phyloP scores from a whole-genome alignment of 2,113 vertebrate species.

The Oryzias woworae region DNA sequence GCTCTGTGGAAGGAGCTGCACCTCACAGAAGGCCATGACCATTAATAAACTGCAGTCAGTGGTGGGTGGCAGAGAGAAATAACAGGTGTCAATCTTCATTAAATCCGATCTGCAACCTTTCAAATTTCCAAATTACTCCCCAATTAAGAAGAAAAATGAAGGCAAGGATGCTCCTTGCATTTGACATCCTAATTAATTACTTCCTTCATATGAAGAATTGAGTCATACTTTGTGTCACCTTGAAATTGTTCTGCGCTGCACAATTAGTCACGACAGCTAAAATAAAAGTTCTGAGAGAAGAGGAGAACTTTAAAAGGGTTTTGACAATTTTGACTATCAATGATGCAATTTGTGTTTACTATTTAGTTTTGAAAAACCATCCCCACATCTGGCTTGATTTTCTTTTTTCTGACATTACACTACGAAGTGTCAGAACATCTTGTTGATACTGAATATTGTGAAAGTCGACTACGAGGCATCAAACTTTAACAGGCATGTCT shows the following conservation, averaged over 20 bases:
- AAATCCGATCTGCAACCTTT: slow-evolving; percentile 65
- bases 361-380: slow-evolving; percentile 7
- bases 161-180: slow-evolving; percentile 61
- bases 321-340: slow-evolving; percentile 10
- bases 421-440: background rate
- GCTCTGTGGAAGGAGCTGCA: slow-evolving; percentile 25
- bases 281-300: slow-evolving; percentile 37
- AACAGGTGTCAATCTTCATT: slow-evolving; percentile 79
- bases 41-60: slow-evolving; percentile 49
- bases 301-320: slow-evolving; percentile 1
- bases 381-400: slow-evolving; percentile 1
- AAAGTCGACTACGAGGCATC: slow-evolving; percentile 18
- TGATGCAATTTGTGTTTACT: background rate
- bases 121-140: slow-evolving; percentile 74
- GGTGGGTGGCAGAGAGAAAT: slow-evolving; percentile 51
- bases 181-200: slow-evolving; percentile 79
- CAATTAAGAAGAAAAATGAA: slow-evolving; percentile 77
- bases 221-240: slow-evolving; percentile 70
- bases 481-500: slow-evolving; percentile 37
- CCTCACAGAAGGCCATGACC: slow-evolving; percentile 54
- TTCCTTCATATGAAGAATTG: slow-evolving; percentile 69
- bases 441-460: slow-evolving; percentile 8
- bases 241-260: slow-evolving; percentile 52
- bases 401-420: slow-evolving; percentile 15
- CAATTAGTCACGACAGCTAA: slow-evolving; percentile 41